Evolutionary conservation across 1,140 invertebrate genomes (phyloP), one percentile per base, ranked within the genome.

Genomic region (Drosophila pruinosa): DNA sequence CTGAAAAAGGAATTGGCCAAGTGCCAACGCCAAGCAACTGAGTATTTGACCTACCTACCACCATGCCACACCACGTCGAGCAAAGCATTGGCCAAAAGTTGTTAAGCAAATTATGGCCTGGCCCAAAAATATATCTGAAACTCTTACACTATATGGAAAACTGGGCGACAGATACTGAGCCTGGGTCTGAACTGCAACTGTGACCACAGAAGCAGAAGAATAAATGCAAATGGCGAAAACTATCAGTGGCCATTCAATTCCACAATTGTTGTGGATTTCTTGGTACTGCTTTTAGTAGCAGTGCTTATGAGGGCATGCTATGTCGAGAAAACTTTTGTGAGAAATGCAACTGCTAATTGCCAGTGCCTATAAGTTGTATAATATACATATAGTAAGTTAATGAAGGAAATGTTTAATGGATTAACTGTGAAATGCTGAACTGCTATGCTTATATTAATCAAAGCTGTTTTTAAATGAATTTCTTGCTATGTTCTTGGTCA

Each of bases 91-190:
- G 48, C 50, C 61, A 65, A 71, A 71, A 71, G 82, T 86, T 86
- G 81, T 78, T 86, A 81, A 77, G 70, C 81, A 86, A 86, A 88
- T 86, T 86, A 86, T 88, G 82, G 81, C 77, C 73, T 58, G 69
- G 65, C 75, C 57, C 34, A 52, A 26, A 85, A 71, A 71, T 78
- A 71, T 78, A 65, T 75, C 64, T 45, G 73, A 70, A 81, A 68
- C 77, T 71, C 74, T 77, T 75, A 52, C 77, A 45, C 68, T 78
- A 45, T 56, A 19, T 26, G 34, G 28, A 34, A 26, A 47, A 41
- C 19, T 39, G 34, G 57, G 53, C 39, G 10, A 24, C 15, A 31
- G 21, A 24, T 5, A 24, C 3, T 3, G 48, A 17, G 34, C 14
- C n/a, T 2, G 7, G 24, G n/a, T 7, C 4, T 4, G 28, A 21